These are phyloP conservation scores for Melanogrammus aeglefinus DNA, from an alignment of 2,797 vertebrate species.

Conservation along the genomic window DNA sequence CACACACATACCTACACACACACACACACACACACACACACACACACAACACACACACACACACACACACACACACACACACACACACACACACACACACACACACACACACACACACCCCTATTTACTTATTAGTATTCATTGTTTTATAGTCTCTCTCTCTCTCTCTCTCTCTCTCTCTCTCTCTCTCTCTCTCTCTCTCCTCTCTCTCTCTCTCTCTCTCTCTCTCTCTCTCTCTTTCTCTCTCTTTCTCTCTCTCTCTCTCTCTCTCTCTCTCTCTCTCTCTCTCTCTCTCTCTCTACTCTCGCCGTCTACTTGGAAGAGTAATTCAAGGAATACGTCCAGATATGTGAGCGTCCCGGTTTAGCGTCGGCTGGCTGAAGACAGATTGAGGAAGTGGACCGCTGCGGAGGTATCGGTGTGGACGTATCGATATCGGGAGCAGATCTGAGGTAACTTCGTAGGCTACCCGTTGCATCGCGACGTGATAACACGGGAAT, in stretches of 20 bases:
- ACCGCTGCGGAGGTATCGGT: background rate
- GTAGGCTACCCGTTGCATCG: background rate
- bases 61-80: no score
- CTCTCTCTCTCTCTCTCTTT: no score
- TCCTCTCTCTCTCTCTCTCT: no score
- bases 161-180: no score
- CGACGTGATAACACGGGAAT: background rate
- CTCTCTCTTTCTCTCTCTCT: background rate
- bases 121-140: no score
- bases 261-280: background rate
- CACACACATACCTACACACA: no score
- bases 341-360: background rate
- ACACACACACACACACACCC: no score
- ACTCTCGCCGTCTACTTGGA: background rate
- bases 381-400: background rate
- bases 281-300: background rate
- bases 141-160: no score
- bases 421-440: background rate
- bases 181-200: no score
- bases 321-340: background rate
- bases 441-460: background rate
- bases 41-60: no score
- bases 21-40: no score
- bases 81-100: no score
- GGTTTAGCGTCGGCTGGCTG: background rate